Evolutionary conservation across 2,888 invertebrate genomes (phyloP).

Genomic region (Tenthredo livida): DNA sequence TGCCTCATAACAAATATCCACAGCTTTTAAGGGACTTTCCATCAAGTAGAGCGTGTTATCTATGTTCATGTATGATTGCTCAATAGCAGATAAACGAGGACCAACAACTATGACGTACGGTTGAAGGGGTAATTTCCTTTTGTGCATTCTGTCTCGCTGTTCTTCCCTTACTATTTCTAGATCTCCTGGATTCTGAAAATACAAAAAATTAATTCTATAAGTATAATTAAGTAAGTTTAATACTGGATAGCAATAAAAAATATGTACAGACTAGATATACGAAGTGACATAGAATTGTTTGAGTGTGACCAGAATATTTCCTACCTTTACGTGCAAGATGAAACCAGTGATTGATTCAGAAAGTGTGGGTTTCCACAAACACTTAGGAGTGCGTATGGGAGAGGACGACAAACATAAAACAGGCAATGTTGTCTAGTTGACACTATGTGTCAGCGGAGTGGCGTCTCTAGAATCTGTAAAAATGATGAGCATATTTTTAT

Average conservation of each 20-base stretch:
- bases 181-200: not conserved
- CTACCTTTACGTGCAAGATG: slow-evolving; percentile 57
- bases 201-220: not conserved
- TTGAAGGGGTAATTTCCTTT: slow-evolving; percentile 13
- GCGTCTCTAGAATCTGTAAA: slow-evolving; percentile 46
- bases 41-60: slow-evolving; percentile 45
- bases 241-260: not conserved
- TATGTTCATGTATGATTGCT: slow-evolving; percentile 49
- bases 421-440: too few species aligned
- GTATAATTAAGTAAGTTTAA: not conserved
- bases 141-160: not conserved
- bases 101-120: slow-evolving; percentile 36
- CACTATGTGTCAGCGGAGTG: slow-evolving; percentile 41
- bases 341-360: slow-evolving; percentile 55
- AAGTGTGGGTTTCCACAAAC: slow-evolving; percentile 53
- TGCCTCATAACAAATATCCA: slow-evolving; percentile 52
- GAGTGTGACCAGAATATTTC: not conserved
- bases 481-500: not conserved
- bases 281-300: not conserved
- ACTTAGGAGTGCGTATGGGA: slow-evolving; percentile 49
- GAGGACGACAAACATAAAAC: slow-evolving; percentile 53
- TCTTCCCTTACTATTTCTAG: not conserved
- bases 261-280: not conserved
- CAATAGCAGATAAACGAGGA: slow-evolving; percentile 6
- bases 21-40: slow-evolving; percentile 51